Base-by-base conservation (phyloP, 2,888 invertebrate genomes). In the Allygus modestus region DNA sequence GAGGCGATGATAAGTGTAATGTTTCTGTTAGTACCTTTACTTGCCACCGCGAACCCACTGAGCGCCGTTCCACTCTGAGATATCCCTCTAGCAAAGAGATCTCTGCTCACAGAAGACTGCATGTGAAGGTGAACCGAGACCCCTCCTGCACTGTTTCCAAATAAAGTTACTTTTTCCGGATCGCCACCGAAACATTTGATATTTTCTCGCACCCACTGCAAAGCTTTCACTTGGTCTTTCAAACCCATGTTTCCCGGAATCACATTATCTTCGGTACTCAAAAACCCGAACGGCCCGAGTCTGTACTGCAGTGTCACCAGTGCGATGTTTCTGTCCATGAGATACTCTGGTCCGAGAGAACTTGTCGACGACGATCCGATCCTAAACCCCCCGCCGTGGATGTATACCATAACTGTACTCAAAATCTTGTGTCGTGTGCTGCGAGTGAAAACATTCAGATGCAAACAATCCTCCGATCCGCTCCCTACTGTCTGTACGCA, bases 301-400 rank as follows among this genome's bases (percentile, higher is more conserved):
- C 79, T 28, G 23, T 79, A 79, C 37, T 79, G 79, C 1, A 79
- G 17, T n/a, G 79, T 79, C 54, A 79, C 79, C 58, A 79, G n/a
- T 9, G 58, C 79, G 17, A 79, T 79, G 15, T 79, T 15, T 79
- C n/a, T 79, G 26, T 79, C 79, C 58, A 79, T 54, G 5, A 79
- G n/a, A 23, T 58, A 79, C n/a, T 79, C 58, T 1, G 79, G 79
- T n/a, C 79, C 79, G n/a, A 17, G 31, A 4, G 58, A 31, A 9
- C 20, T 20, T n/a, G 51, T 28, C n/a, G 51, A 54, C 1, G 58
- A 17, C 5, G 79, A 79, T 11, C 84, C 84, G 28, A 37, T 15
- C 54, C 58, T 33, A 61, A 84, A 84, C 1, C 84, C 84, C 4
- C 84, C 84, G 4, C 84, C 84, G 20, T 84, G 84, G 26, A 84